Evolutionary conservation across 2,888 invertebrate genomes (phyloP), one percentile per base, ranked within the genome.

Genomic region (Megalurothrips usitatus): DNA sequence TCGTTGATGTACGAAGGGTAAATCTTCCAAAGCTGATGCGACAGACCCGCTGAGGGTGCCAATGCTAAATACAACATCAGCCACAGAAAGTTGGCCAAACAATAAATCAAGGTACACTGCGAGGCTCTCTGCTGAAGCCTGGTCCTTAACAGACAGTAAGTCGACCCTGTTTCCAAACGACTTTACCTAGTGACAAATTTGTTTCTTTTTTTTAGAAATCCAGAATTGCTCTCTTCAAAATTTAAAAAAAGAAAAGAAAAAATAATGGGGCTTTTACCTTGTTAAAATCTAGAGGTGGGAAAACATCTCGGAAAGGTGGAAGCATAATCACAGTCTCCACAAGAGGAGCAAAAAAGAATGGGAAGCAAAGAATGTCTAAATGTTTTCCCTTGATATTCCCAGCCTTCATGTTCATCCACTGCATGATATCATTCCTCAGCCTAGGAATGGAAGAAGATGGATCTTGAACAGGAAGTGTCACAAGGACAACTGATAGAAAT

Each of bases 1-100:
- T 23, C 68, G 68, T 8, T 26, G 23, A 26, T 75, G 68, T 10
- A 75, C 68, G 26, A 26, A 75, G 23, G 68, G 68, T 12, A 75
- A 75, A 26, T 75, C 68, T 26, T 75, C 68, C 26, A 75, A 12
- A 75, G 68, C 68, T 26, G 23, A 26, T 26, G 68, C 68, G 26
- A 75, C 68, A 0, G 68, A n/a, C 12, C 68, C 26, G 26, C 68
- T 75, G 1, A 75, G 68, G 12, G 26, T 26, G 23, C 68, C 68
- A 75, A 75, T 75, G 12, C 26, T 75, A 75, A 75, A 75, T 8
- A 75, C 68, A 23, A 75, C 68, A 75, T 75, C 68, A 75, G 68
- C 68, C 10, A 26, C 68, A 23, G 23, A 23, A n/a, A 75, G n/a
- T 26, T 75, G 68, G 68, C 23, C 23, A 12, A 75, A 26, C 68